Conservation (phyloP, 2,113 vertebrate genomes). For the Calypte anna region DNA sequence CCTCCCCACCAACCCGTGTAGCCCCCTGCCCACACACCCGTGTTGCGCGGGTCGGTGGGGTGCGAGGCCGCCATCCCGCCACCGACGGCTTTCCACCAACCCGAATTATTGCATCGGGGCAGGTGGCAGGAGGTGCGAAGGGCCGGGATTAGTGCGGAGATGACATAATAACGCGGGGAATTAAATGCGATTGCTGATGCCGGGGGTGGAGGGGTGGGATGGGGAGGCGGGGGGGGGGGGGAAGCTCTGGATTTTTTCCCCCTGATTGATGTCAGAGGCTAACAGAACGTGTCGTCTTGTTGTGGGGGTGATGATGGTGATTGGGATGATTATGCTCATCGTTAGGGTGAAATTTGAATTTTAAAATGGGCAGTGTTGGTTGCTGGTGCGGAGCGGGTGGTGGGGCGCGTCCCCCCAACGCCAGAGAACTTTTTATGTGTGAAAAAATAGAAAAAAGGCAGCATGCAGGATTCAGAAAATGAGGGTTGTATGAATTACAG, state of each 20-base stretch:
- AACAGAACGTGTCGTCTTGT: slow-evolving; percentile 62
- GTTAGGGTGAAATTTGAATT: slow-evolving; percentile 69
- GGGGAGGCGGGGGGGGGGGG: neutral
- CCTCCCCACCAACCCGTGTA: slow-evolving; percentile 69
- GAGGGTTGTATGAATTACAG: slow-evolving; percentile 13
- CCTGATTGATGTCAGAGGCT: slow-evolving; percentile 74
- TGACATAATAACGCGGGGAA: slow-evolving; percentile 95
- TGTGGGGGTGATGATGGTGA: slow-evolving; percentile 54
- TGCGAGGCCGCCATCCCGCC: no score
- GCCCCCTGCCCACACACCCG: no score
- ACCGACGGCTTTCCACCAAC: no score
- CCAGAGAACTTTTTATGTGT: neutral
- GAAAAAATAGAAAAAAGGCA: neutral
- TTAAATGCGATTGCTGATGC: slow-evolving; percentile 88
- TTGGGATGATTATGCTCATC: slow-evolving; percentile 61
- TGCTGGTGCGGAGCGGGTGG: neutral
- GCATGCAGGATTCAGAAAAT: neutral
- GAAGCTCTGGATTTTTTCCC: slow-evolving; percentile 44
- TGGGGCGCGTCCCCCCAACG: neutral
- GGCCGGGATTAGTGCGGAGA: slow-evolving; percentile 73
- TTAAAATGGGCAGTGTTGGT: slow-evolving; percentile 47
- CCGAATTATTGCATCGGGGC: no score
- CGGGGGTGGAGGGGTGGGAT: neutral
- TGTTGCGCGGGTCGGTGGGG: neutral
- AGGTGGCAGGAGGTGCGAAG: slow-evolving; percentile 75